Base-by-base conservation (phyloP, 2,888 invertebrate genomes). In the Labia minor region DNA sequence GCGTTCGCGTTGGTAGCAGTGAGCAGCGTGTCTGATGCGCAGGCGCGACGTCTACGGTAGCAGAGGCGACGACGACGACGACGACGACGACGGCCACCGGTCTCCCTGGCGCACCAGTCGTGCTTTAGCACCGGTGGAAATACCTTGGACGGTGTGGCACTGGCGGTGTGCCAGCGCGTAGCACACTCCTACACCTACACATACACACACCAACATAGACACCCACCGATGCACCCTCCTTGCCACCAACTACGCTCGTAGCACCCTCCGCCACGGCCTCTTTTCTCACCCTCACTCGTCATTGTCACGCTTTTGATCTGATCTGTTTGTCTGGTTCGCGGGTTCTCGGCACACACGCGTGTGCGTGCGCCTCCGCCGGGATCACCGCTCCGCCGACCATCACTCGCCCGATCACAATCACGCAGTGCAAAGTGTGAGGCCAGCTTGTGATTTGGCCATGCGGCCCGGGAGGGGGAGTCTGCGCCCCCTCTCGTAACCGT, bases 391-490 rank as follows among this genome's bases (percentile, higher is more conserved):
- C 66, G 66, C 63, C 65, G 68, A 66, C 66, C 70, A 70, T 70
- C 70, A 37, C 66, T 63, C 65, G 64, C 65, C 65, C 19, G 21
- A 49, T 61, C 74, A 72, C 66, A 49, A 19, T 37, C 37, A 26
- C 18, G 19, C 61, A 18, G 21, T 33, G 26, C 64, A 33, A 61
- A 21, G 67, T 26, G 65, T 61, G 26, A 33, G 61, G 61, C 21
- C 33, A 33, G 62, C 21, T 18, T n/a, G 21, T 62, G 64, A 16
- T 26, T 33, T 37, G 75, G 76, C 76, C 78, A 82, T 82, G 77
- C 83, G 85, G 82, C 81, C 80, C 81, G 81, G 81, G 82, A 81
- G 82, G 82, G 82, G 81, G 81, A 77, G 78, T 76, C 77, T 76
- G 79, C 80, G 81, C 82, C 82, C 82, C 82, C 82, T 81, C 82